Conservation (phyloP, 1,140 invertebrate genomes). For the Drosophila navojoa region DNA sequence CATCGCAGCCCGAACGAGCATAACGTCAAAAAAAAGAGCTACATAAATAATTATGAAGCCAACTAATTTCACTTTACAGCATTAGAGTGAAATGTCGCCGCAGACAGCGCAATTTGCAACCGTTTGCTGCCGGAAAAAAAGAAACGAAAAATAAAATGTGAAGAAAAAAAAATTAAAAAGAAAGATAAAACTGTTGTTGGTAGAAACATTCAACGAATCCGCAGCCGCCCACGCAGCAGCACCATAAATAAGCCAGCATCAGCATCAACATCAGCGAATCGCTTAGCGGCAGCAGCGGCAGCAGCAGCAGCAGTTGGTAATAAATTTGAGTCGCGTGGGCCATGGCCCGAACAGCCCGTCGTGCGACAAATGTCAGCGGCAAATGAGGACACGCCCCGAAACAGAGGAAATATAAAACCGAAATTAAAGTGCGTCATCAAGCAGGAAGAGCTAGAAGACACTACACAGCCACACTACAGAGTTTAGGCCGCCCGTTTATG, state of each 20-base stretch:
- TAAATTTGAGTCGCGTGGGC: constrained; percentile 75
- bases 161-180: constrained; percentile 20
- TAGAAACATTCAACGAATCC: constrained; percentile 4
- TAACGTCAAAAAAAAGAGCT: not conserved
- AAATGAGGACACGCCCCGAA: constrained; percentile 67
- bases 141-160: too few relatives aligned
- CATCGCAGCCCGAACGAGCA: not conserved
- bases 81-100: not conserved
- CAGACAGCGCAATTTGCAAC: constrained; percentile 61
- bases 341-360: constrained; percentile 23
- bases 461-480: constrained; percentile 4
- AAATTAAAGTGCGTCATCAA: constrained; percentile 28
- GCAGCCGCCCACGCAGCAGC: constrained; percentile 58
- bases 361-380: constrained; percentile 62
- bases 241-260: constrained; percentile 74
- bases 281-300: constrained; percentile 13
- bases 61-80: constrained; percentile 38
- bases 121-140: constrained; percentile 71
- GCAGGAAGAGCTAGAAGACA: constrained; percentile 11
- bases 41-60: constrained; percentile 35
- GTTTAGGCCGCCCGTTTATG: constrained; percentile 44
- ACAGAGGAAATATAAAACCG: not conserved
- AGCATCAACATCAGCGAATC: constrained; percentile 24
- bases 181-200: not conserved
- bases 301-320: constrained; percentile 45